Base-by-base conservation (phyloP, 2,888 invertebrate genomes). In the Idaea straminata region DNA sequence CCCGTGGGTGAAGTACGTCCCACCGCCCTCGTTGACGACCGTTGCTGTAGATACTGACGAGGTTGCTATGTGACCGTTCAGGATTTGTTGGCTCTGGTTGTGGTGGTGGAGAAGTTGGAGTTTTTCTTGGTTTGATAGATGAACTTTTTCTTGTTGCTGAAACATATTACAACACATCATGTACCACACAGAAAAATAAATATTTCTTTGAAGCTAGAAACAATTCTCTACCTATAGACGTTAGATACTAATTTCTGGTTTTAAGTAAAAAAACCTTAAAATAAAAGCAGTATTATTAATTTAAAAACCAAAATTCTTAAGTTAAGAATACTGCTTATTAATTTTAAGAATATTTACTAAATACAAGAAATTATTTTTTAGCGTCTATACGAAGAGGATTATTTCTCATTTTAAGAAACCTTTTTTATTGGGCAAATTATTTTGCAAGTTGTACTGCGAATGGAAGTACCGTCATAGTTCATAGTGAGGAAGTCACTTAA, bases 61-160 rank as follows among this genome's bases (percentile, higher is more conserved):
- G 36, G 89, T 87, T 25, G 89, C 84, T 69, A 92, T 86, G 72
- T 93, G 92, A 0, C 92, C 89, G 73, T 92, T 93, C 64, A 92
- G 81, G 62, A 90, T 88, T 76, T 92, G 93, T 74, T 91, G 92
- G 73, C 91, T 92, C 72, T 92, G 92, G 74, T 91, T 92, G 79
- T 89, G 94, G 69, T 91, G 93, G 71, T 90, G 93, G 0, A 92
- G 85, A 15, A 90, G 79, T 73, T 90, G 92, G 3, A 91, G 82
- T 73, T 93, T 93, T 71, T 93, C 93, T 71, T 93, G 93, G 73
- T 91, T 92, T 47, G 92, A 85, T 66, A 93, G 77, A 68, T 93
- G 93, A 35, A 93, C 88, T 71, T 93, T 93, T 69, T 93, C 92
- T 83, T 93, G 92, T 77, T 91, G 91, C 88, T 90, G 85, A 61